Percentiles rank a stretch among this genome's conserved stretches.
Evolutionary conservation across 2,113 vertebrate genomes (phyloP).

Genomic region (Ictalurus punctatus): DNA sequence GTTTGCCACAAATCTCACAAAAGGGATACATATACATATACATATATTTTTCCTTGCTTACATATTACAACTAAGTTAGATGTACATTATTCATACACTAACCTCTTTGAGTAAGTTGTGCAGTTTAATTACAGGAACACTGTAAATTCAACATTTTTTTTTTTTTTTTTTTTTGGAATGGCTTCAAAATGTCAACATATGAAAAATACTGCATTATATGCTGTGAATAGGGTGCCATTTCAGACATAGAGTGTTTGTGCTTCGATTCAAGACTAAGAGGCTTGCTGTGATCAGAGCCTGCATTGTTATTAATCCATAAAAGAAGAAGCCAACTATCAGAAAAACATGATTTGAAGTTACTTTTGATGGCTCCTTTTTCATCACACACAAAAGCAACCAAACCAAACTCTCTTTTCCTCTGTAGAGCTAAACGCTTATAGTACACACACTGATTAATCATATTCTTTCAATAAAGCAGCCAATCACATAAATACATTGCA

Average conservation of each 20-base stretch:
- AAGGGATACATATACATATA: background rate
- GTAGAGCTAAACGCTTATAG: background rate
- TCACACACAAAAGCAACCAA: background rate
- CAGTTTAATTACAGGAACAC: background rate
- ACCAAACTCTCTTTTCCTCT: background rate
- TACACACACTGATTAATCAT: background rate
- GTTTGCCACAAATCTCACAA: background rate
- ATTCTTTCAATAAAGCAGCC: background rate
- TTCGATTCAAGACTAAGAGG: background rate
- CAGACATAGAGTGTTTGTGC: background rate
- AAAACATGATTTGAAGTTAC: background rate
- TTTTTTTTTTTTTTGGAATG: background rate
- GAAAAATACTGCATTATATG: background rate
- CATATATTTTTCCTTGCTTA: background rate
- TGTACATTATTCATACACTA: background rate
- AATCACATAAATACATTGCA: background rate
- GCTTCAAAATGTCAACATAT: background rate
- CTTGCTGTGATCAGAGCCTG: background rate
- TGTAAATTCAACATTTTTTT: background rate
- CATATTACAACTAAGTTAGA: no score
- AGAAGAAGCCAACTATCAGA: background rate
- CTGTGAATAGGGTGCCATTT: background rate
- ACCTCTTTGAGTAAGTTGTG: background rate
- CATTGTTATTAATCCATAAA: background rate
- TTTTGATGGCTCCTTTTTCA: no score